These are phyloP conservation scores for Caenorhabditis sp. DNA, from an alignment of 2,888 invertebrate species.

Conservation along the genomic window DNA sequence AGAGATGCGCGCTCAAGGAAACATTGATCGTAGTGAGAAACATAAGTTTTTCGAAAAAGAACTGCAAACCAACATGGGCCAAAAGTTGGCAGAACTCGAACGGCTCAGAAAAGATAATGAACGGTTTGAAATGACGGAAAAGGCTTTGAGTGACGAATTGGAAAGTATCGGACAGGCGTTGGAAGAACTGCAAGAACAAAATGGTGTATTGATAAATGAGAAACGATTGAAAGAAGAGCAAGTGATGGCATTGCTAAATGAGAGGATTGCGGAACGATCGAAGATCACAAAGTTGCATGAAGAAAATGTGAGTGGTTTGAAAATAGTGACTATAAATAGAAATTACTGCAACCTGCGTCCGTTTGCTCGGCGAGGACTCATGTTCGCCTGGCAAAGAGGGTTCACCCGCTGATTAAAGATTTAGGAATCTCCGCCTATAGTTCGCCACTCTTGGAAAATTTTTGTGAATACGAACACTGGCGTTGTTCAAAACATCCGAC, in stretches of 20 bases:
- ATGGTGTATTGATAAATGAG: conserved; percentile 91
- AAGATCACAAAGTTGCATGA: conserved; percentile 90
- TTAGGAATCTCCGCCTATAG: no score
- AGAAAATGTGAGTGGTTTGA: conserved; percentile 83
- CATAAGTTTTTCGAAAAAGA: conserved; percentile 21
- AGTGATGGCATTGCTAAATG: conserved; percentile 90
- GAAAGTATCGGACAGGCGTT: conserved; percentile 96
- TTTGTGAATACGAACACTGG: no score
- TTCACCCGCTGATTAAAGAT: no score
- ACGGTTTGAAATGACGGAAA: conserved; percentile 78
- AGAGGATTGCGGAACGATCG: conserved; percentile 92
- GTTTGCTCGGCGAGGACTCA: no score
- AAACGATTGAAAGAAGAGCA: conserved; percentile 85
- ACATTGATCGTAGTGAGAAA: conserved; percentile 34
- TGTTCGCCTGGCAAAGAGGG: no score
- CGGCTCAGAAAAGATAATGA: conserved; percentile 11
- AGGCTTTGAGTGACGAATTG: conserved; percentile 95
- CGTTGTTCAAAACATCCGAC: no score
- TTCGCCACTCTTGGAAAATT: no score
- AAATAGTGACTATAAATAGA: neutral
- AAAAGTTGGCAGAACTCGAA: conserved; percentile 18
- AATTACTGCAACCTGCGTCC: no score
- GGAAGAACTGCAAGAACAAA: conserved; percentile 72
- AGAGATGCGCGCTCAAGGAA: conserved; percentile 74
- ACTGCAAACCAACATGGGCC: conserved; percentile 5